Base-by-base conservation (phyloP, 2,113 vertebrate species). In the Raja brachyura region DNA sequence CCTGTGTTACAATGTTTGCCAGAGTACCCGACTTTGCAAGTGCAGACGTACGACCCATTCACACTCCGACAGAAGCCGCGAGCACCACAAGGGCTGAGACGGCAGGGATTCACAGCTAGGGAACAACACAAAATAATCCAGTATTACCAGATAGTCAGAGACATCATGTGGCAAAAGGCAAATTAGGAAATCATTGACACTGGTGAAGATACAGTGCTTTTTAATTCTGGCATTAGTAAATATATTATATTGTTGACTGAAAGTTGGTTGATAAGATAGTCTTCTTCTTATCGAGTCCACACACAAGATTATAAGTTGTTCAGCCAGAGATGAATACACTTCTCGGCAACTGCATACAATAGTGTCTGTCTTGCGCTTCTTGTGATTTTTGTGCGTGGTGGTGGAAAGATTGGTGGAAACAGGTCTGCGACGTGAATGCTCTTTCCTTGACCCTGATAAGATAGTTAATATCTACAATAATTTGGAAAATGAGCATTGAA, bases 1-100 rank as follows among this genome's bases (percentile, higher is more conserved):
- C 98, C 97, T 97, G 95, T 96, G 94, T 96, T 97, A 93, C 99
- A 99, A 96, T 97, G 97, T 95, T 97, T 97, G 95, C 99, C 99
- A 0, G 98, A 99, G 96, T 98, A 98, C 94, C 98, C 98, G 90
- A 97, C 97, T 96, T 97, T 97, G 95, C 99, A 99, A 94, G 97
- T 96, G 90, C 99, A 99, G 96, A 96, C 98, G 95, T 99, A 97
- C 95, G 98, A 97, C 93, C 97, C 97, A 3, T 97, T 98, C 95
- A 98, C 96, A 63, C 95, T 97, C 94, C 97, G 95, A 95, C 99
- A 99, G 94, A 96, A 96, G 85, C 99, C 99, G 5, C 97, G 97
- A 94, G 96, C 97, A 94, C 99, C 98, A 93, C 99, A 99, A 16
- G 98, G 98, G 93, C 97, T 98, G 94, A 98, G 97, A 94, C 98